A percentile compares a stretch with the other conserved stretches of the same genome.
These are phyloP conservation scores for Misgurnus anguillicaudatus DNA, from an alignment of 2,113 vertebrate species.

Conservation along the genomic window DNA sequence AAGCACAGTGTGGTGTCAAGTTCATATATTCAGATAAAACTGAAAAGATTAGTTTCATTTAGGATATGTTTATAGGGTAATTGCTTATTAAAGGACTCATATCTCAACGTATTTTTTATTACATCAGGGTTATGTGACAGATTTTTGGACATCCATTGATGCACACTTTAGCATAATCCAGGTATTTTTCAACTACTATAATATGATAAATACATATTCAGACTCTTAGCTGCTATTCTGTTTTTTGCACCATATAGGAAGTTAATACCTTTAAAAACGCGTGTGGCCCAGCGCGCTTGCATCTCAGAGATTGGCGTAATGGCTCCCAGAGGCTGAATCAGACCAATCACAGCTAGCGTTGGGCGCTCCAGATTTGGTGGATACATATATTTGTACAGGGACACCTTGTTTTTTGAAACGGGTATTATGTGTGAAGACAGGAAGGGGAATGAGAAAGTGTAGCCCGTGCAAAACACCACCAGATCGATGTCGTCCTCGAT, in stretches of 20 bases:
- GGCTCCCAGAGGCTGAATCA: conserved; percentile 88
- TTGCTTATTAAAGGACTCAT: too few species aligned
- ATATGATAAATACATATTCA: too few species aligned
- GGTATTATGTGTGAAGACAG: conserved; percentile 71
- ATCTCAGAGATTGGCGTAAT: conserved; percentile 91
- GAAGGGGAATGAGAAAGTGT: conserved; percentile 88
- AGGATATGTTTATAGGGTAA: too few species aligned
- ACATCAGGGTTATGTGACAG: too few species aligned
- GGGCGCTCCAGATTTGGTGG: conserved; percentile 78
- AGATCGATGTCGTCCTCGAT: conserved; percentile 78
- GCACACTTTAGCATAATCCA: too few species aligned
- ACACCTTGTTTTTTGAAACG: conserved; percentile 78
- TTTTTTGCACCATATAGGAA: too few species aligned
- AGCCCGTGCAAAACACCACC: conserved; percentile 90
- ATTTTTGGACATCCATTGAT: too few species aligned
- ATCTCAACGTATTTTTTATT: too few species aligned
- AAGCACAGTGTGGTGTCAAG: neutral
- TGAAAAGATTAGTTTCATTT: too few species aligned
- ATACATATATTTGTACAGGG: conserved; percentile 85
- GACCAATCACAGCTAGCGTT: conserved; percentile 85
- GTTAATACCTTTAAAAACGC: conserved; percentile 79
- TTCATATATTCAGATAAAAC: too few species aligned
- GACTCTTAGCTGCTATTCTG: too few species aligned
- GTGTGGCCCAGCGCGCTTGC: conserved; percentile 85
- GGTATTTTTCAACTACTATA: too few species aligned